Evolutionary conservation across 1,140 invertebrate genomes (phyloP).

Genomic region (Carcinoscorpius rotundicauda): DNA sequence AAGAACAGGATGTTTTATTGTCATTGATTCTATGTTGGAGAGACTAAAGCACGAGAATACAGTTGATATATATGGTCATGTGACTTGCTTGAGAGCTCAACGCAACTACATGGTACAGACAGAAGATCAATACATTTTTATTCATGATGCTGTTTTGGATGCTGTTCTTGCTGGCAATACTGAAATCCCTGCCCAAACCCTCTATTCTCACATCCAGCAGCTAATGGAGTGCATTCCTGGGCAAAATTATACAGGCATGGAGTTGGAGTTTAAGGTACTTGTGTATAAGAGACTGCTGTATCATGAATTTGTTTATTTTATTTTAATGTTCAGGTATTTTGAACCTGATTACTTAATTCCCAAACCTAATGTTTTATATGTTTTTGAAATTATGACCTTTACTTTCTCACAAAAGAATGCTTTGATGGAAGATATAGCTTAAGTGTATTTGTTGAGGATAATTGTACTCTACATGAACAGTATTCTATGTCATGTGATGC

Average conservation of each 20-base stretch:
- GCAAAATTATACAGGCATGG: conserved; percentile 90
- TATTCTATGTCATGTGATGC: no score
- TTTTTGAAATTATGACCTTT: not conserved
- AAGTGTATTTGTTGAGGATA: no score
- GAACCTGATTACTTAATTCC: not conserved
- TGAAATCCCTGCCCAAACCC: conserved; percentile 79
- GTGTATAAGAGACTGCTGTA: not conserved
- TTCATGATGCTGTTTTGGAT: conserved; percentile 92
- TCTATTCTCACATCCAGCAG: conserved; percentile 89
- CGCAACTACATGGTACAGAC: conserved; percentile 96
- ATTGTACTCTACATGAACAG: no score
- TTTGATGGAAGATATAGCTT: no score
- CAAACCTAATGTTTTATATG: not conserved
- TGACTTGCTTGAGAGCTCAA: conserved; percentile 91
- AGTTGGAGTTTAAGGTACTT: conserved; percentile 84
- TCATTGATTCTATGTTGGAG: conserved; percentile 95
- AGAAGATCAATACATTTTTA: conserved; percentile 99
- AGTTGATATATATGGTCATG: conserved; percentile 97
- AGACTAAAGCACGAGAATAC: conserved; percentile 88
- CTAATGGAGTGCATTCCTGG: conserved; percentile 47
- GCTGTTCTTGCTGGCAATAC: conserved; percentile 91
- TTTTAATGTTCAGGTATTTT: conserved; percentile 1
- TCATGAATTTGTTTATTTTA: no score
- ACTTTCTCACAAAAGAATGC: not conserved
- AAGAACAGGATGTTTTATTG: conserved; percentile 93